Percentiles rank a stretch among this genome's conserved stretches.
Conservation (phyloP, 1,140 invertebrate species). For the Brachionus asplanchnoidis region DNA sequence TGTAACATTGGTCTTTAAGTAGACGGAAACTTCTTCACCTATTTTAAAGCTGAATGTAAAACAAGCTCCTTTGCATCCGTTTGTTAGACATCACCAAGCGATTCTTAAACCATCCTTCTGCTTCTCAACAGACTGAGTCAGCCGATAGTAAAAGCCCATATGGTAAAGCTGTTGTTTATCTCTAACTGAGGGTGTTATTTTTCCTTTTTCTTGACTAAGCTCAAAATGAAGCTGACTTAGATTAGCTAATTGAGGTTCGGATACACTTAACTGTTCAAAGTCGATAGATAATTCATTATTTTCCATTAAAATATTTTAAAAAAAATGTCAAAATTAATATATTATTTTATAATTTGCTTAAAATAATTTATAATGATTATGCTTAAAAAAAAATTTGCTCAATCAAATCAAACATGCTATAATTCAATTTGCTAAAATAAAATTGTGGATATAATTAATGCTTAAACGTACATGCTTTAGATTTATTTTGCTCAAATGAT, state of each 20-base stretch:
- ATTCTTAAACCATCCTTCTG: neutral
- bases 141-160: neutral
- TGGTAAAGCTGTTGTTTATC: neutral
- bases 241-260: neutral
- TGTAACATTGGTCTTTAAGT: neutral
- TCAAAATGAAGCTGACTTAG: neutral
- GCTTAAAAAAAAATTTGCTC: neutral
- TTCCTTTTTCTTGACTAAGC: neutral
- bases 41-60: neutral
- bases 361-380: neutral
- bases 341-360: neutral
- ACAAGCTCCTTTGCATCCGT: neutral
- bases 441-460: no score
- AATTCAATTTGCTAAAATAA: no score
- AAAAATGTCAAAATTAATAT: neutral
- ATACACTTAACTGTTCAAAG: neutral
- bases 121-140: neutral
- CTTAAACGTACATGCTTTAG: no score
- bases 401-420: neutral
- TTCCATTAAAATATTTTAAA: neutral
- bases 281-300: neutral
- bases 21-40: neutral
- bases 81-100: neutral
- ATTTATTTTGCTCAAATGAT: no score
- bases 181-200: neutral